Evolutionary conservation across 2,797 vertebrate genomes (phyloP), one percentile per base, ranked within the genome.

Genomic region (Lates japonicus): DNA sequence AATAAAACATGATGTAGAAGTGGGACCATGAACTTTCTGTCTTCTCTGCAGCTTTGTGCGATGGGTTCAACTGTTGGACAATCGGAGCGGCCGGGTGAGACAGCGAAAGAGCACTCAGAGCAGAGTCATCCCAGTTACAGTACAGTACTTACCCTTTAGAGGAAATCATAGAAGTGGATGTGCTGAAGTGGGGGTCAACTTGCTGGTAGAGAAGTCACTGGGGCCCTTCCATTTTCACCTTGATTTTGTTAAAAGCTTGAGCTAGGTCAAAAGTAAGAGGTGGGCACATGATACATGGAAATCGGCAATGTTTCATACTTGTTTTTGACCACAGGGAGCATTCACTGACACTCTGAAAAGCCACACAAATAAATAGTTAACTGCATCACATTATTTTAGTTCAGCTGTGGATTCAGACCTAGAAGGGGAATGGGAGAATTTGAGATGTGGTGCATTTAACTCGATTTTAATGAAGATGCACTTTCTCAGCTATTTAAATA

Each of bases 1-100:
- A 90, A 93, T 92, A 90, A 93, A 91, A 92, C 58, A 92, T 91
- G 80, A 74, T 58, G 78, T 59, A 82, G 85, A 74, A 81, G 71
- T 67, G 62, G 33, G 66, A 75, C 81, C 69, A 44, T 89, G 83
- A 92, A 91, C 90, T 83, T 76, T 44, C 66, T 41, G 84, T 88
- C 81, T 59, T 39, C 76, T 63, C 66, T 44, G 35, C 82, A 72
- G 69, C 76, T 44, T 61, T 48, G 63, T 66, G 29, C 42, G 46
- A 84, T 71, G 86, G 65, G 81, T 91, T 92, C 82, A 89, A 64
- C 84, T 79, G 57, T 67, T 68, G 72, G 72, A 79, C 80, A 74
- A 74, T 77, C 39, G 17, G 66, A 85, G 80, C 66, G 44, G 76
- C 44, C 68, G 81, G 67, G 74, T 22, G 82, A 87, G 71, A 72